Evolutionary conservation across 2,797 vertebrate species (phyloP).

Genomic region (Rhinatrema bivittatum): DNA sequence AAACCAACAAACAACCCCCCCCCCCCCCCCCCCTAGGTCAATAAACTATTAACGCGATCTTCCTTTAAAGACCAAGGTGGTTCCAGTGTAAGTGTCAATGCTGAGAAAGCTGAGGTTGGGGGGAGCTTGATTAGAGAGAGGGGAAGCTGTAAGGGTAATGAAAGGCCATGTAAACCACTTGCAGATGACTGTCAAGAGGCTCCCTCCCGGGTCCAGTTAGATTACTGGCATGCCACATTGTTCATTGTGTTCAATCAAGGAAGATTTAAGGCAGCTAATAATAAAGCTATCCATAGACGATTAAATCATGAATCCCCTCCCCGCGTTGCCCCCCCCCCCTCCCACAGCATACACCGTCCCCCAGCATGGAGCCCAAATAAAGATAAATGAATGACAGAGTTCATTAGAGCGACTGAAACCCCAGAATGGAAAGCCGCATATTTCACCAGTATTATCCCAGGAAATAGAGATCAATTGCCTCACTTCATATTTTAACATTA

Average conservation of each 20-base stretch:
- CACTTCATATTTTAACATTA: conserved; percentile 39
- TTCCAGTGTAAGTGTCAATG: conserved; percentile 4
- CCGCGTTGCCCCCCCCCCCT: background rate
- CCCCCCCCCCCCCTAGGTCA: too few species aligned
- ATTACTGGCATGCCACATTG: background rate
- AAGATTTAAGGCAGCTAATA: conserved; percentile 28
- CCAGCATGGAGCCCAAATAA: conserved; percentile 17
- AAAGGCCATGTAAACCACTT: conserved; percentile 16
- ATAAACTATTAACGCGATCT: too few species aligned
- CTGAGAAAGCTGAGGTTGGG: background rate
- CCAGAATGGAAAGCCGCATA: conserved; percentile 40
- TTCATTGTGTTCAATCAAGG: background rate
- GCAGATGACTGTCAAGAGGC: background rate
- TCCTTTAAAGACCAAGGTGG: too few species aligned
- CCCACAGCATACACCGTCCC: too few species aligned
- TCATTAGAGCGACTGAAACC: conserved; percentile 32
- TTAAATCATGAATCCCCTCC: conserved; percentile 26
- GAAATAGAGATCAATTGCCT: conserved; percentile 51
- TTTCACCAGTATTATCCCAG: conserved; percentile 38
- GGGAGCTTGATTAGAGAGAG: conserved; percentile 1
- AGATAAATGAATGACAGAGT: conserved; percentile 30
- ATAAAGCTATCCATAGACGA: conserved; percentile 30
- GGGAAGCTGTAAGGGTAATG: background rate
- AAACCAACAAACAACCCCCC: too few species aligned
- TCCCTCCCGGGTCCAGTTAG: background rate